Evolutionary conservation across 2,888 invertebrate genomes (phyloP).

Genomic region (Agrilus cyanescens): DNA sequence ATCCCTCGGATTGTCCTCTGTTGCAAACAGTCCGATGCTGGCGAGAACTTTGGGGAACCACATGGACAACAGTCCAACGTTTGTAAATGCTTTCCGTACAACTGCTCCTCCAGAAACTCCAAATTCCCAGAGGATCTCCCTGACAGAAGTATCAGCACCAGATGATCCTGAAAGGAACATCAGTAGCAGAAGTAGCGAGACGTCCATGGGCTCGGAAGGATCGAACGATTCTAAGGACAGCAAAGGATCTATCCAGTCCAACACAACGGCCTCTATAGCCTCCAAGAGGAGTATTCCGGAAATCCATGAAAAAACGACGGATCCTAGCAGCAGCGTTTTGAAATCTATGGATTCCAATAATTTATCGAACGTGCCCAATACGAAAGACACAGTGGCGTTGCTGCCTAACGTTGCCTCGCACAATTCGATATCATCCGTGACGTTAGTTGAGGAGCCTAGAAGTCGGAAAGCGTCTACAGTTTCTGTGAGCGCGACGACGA

Average conservation of each 20-base stretch:
- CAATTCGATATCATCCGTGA: constrained; percentile 19
- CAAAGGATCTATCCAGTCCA: constrained; percentile 29
- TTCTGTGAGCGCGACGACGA: constrained; percentile 32
- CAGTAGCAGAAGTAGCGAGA: constrained; percentile 30
- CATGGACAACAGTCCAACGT: constrained; percentile 18
- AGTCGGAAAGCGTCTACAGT: constrained; percentile 37
- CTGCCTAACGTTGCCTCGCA: constrained; percentile 22
- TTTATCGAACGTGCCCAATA: not conserved
- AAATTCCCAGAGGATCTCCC: constrained; percentile 5
- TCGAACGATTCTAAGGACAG: constrained; percentile 29
- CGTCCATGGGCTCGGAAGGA: constrained; percentile 30
- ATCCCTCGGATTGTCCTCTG: constrained; percentile 37
- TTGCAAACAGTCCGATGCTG: constrained; percentile 38
- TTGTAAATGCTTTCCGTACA: constrained; percentile 19
- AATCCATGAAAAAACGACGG: constrained; percentile 25
- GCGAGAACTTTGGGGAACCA: constrained; percentile 20
- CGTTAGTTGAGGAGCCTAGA: constrained; percentile 18
- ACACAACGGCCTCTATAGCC: constrained; percentile 27
- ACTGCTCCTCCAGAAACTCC: constrained; percentile 7
- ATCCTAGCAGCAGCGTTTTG: constrained; percentile 7
- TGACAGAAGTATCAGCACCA: constrained; percentile 14
- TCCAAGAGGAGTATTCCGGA: constrained; percentile 22
- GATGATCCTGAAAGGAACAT: constrained; percentile 14
- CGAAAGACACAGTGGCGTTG: constrained; percentile 9
- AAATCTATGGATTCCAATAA: not conserved